A percentile compares a stretch with the other conserved stretches of the same genome.
phyloP scores from a whole-genome alignment of 1,140 invertebrate species.

The Brachionus sp. region DNA sequence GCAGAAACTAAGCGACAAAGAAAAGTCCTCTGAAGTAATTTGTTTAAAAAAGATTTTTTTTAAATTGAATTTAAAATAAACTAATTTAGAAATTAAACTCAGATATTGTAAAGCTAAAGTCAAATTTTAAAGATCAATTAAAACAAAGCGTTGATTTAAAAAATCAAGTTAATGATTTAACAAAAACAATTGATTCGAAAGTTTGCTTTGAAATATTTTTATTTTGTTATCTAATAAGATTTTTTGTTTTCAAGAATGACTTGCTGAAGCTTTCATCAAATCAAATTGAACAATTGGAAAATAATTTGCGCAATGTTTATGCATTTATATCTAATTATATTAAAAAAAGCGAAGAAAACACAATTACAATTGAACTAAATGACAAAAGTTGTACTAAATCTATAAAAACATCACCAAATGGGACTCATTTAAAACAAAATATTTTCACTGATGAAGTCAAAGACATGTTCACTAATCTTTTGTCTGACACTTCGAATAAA shows the following conservation, averaged over 20 bases:
- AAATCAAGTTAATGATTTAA: conserved; percentile 1
- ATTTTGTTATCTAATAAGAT: background rate
- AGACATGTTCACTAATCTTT: background rate
- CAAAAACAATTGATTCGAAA: background rate
- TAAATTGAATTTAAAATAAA: background rate
- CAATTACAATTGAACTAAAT: background rate
- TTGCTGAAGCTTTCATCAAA: conserved; percentile 3
- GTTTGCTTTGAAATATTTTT: background rate
- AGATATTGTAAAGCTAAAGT: background rate
- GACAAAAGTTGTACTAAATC: background rate
- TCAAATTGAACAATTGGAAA: conserved; percentile 4
- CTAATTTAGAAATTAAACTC: background rate
- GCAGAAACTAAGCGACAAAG: background rate
- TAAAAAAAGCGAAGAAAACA: background rate
- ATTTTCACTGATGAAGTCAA: background rate
- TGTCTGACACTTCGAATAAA: background rate
- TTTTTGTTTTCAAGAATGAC: background rate
- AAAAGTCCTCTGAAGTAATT: background rate
- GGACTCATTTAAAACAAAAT: background rate
- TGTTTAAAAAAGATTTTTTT: background rate
- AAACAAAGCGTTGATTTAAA: background rate
- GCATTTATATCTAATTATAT: background rate
- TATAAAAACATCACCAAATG: background rate
- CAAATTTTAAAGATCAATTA: conserved; percentile 24
- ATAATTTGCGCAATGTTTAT: background rate